Percentiles rank a stretch among this genome's conserved stretches.
Evolutionary conservation across 2,113 vertebrate genomes (phyloP).

Genomic region (Ophthalmolycus amberensis): DNA sequence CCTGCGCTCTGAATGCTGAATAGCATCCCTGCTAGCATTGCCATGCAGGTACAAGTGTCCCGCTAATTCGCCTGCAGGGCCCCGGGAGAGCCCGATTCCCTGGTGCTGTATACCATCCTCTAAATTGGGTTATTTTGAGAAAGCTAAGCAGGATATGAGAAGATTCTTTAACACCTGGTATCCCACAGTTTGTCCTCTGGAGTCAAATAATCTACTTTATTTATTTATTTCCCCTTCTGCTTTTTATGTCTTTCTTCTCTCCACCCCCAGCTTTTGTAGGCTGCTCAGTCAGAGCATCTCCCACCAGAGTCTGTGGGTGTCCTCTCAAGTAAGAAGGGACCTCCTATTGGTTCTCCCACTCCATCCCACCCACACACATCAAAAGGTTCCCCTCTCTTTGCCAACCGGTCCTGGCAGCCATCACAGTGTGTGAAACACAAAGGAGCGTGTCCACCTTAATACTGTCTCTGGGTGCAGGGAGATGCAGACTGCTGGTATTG

Average conservation of each 20-base stretch:
- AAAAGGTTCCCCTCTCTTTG: constrained; percentile 56
- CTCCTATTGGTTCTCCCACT: constrained; percentile 56
- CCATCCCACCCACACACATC: constrained; percentile 64
- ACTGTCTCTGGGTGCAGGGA: constrained; percentile 57
- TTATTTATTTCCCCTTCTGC: background rate
- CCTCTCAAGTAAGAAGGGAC: constrained; percentile 64
- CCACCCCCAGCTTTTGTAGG: constrained; percentile 64
- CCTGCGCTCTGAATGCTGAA: constrained; percentile 28
- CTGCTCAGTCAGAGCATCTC: constrained; percentile 66
- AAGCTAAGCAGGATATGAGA: constrained; percentile 30
- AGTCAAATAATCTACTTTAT: constrained; percentile 48
- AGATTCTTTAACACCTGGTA: constrained; percentile 37
- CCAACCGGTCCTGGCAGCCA: constrained; percentile 68
- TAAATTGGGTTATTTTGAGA: constrained; percentile 62
- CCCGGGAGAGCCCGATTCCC: constrained; percentile 35
- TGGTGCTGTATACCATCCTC: constrained; percentile 12
- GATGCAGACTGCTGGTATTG: constrained; percentile 56
- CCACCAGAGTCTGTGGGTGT: constrained; percentile 71
- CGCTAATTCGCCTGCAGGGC: constrained; percentile 62
- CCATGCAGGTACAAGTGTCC: constrained; percentile 57
- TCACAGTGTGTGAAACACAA: constrained; percentile 65
- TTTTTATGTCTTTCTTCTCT: constrained; percentile 15
- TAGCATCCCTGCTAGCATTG: constrained; percentile 26
- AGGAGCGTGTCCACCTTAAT: constrained; percentile 64
- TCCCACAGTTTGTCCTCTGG: constrained; percentile 45